Conservation (phyloP, 2,888 invertebrate genomes). For the Lasioglossum calceatum region DNA sequence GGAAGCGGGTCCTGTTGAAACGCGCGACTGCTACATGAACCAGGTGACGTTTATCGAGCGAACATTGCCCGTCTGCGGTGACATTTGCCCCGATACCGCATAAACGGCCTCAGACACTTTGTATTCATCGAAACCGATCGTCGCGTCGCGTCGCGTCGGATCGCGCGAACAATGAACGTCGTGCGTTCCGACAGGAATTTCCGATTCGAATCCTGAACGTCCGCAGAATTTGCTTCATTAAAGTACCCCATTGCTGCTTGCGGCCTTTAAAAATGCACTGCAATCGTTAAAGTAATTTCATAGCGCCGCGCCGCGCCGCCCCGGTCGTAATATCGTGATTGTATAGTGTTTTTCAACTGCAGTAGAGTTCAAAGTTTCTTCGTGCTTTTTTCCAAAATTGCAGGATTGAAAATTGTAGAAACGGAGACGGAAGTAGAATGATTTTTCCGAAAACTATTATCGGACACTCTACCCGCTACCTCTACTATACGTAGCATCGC, state of each 20-base stretch:
- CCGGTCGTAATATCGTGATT: too few relatives aligned
- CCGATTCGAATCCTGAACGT: slow-evolving; percentile 6
- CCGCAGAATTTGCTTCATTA: neutral
- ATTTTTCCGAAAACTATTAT: neutral
- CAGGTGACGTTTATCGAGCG: slow-evolving; percentile 29
- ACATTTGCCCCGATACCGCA: slow-evolving; percentile 27
- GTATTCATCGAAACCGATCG: slow-evolving; percentile 22
- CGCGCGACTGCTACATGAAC: neutral
- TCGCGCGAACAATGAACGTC: slow-evolving; percentile 4
- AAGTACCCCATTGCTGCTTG: neutral
- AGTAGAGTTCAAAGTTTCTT: too few relatives aligned
- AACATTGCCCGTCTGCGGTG: slow-evolving; percentile 18
- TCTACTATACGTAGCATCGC: neutral
- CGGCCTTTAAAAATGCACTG: neutral
- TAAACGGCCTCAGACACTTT: slow-evolving; percentile 26
- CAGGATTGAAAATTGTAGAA: too few relatives aligned
- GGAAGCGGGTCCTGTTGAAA: neutral
- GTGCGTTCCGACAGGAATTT: neutral
- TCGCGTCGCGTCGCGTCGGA: neutral
- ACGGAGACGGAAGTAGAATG: neutral
- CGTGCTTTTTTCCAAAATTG: too few relatives aligned
- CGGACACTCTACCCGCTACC: too few relatives aligned
- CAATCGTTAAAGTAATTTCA: neutral
- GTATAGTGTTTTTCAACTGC: too few relatives aligned
- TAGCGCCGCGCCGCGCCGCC: too few relatives aligned